Conservation (phyloP, 2,888 invertebrate species). For the Melitaea athalia region DNA sequence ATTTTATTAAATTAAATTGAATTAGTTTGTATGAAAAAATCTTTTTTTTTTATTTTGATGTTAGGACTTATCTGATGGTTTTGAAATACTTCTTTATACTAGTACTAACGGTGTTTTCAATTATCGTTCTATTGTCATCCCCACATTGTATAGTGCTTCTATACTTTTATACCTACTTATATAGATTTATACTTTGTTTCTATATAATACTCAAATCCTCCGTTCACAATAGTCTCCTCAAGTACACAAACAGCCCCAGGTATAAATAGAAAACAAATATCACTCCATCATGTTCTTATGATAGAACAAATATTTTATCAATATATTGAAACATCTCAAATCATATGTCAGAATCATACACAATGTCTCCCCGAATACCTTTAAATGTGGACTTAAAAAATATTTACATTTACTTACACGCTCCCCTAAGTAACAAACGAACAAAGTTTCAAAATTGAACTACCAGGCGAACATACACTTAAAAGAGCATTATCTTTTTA, state of each 20-base stretch:
- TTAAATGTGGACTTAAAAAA: constrained; percentile 40
- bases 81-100: no score
- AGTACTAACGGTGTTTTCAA: no score
- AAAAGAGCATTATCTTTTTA: constrained; percentile 74
- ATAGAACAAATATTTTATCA: constrained; percentile 16
- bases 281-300: neutral
- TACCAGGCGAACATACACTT: constrained; percentile 62
- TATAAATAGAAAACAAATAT: constrained; percentile 13
- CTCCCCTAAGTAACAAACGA: constrained; percentile 39
- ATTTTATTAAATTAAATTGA: no score
- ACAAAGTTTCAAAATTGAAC: constrained; percentile 54
- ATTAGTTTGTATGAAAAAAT: no score
- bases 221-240: neutral
- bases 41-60: no score
- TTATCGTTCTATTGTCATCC: no score
- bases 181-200: neutral
- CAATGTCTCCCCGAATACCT: constrained; percentile 19
- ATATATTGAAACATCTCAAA: constrained; percentile 11
- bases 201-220: no score
- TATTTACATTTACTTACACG: constrained; percentile 44
- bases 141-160: neutral
- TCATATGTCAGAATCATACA: constrained; percentile 26
- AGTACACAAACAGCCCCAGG: constrained; percentile 6
- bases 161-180: neutral
- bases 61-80: no score